Conservation (phyloP, 2,113 vertebrate species). For the Nipponia nippon region DNA sequence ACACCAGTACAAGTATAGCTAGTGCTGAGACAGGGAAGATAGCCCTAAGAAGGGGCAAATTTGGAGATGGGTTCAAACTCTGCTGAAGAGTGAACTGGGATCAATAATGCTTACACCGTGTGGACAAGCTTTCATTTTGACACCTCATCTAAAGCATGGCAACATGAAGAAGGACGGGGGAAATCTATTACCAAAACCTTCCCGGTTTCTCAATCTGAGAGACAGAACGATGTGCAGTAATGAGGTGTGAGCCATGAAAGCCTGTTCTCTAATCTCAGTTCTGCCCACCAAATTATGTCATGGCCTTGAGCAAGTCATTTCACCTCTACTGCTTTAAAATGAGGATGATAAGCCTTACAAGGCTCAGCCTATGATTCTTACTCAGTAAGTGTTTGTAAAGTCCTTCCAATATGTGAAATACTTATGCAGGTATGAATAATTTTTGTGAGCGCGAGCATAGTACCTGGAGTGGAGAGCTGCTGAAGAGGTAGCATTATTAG, state of each 20-base stretch:
- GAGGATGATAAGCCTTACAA: slow-evolving; percentile 42
- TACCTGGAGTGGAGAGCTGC: neutral
- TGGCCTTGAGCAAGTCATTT: slow-evolving; percentile 51
- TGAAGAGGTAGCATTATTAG: neutral
- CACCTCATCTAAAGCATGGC: neutral
- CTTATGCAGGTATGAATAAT: neutral
- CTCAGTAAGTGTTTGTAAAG: neutral
- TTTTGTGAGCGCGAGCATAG: neutral
- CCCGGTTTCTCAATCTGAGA: neutral
- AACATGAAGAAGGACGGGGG: neutral
- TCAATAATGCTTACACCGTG: neutral
- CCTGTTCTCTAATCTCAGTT: neutral
- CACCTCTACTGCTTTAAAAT: slow-evolving; percentile 30
- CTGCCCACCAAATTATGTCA: slow-evolving; percentile 45
- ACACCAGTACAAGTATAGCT: neutral
- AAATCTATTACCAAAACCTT: slow-evolving; percentile 24
- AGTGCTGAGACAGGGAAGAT: neutral
- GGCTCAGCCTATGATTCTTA: slow-evolving; percentile 17
- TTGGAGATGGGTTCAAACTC: neutral
- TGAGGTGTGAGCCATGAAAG: slow-evolving; percentile 39
- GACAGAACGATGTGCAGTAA: slow-evolving; percentile 11
- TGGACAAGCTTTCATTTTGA: slow-evolving; percentile 20
- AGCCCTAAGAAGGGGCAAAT: neutral
- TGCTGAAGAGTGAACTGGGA: neutral
- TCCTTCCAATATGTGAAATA: slow-evolving; percentile 8